phyloP scores from a whole-genome alignment of 2,113 vertebrate genomes.

The Hippocampus zosterae region DNA sequence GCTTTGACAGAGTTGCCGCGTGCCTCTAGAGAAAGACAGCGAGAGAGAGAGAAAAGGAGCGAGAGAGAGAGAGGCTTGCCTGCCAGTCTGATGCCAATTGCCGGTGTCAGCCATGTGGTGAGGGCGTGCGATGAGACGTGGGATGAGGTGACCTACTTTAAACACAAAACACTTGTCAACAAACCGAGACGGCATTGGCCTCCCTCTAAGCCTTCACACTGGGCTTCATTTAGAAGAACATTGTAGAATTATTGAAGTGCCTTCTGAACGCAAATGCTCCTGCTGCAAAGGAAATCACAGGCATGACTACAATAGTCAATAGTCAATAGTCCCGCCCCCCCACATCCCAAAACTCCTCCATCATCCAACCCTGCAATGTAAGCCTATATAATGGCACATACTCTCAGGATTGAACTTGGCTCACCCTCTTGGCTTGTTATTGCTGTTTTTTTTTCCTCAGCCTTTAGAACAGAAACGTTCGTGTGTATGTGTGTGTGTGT shows the following conservation, averaged over 20 bases:
- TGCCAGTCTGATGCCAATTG: conserved; percentile 59
- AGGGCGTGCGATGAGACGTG: conserved; percentile 50
- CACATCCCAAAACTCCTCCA: neutral
- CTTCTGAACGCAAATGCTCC: neutral
- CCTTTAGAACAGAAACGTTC: conserved; percentile 27
- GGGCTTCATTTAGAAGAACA: neutral
- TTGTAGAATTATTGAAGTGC: too few species aligned
- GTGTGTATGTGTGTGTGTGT: conserved; percentile 6
- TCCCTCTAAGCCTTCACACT: conserved; percentile 4
- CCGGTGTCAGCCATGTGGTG: conserved; percentile 66
- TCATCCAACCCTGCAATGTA: conserved; percentile 18
- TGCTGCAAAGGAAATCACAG: neutral
- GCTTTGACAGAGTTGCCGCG: conserved; percentile 27
- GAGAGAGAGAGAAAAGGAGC: conserved; percentile 10
- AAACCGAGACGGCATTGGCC: conserved; percentile 23
- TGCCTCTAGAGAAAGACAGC: conserved; percentile 16
- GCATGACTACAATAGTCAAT: neutral
- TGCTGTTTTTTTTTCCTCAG: conserved; percentile 34
- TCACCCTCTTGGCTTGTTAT: conserved; percentile 28
- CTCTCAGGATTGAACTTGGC: conserved; percentile 28
- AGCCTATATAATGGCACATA: conserved; percentile 3
- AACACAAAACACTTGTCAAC: conserved; percentile 44
- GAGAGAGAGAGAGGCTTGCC: conserved; percentile 41
- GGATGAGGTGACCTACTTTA: conserved; percentile 63
- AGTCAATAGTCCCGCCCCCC: too few species aligned